phyloP scores from a whole-genome alignment of 1,140 invertebrate species.

The Drosophila tsacasi region DNA sequence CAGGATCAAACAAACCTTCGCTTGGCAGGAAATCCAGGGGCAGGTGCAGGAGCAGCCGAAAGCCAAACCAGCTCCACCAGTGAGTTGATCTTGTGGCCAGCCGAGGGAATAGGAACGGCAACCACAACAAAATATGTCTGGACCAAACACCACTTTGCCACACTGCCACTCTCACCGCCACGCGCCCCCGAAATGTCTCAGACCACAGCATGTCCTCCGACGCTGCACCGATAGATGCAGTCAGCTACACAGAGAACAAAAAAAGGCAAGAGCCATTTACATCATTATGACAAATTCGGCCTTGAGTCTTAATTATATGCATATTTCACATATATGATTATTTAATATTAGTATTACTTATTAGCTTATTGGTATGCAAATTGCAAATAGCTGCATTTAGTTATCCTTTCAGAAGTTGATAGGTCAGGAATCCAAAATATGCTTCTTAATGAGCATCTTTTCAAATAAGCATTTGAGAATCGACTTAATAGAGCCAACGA shows the following conservation, averaged over 20 bases:
- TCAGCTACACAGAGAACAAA: constrained; percentile 10
- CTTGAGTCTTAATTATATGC: no score
- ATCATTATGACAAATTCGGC: not conserved
- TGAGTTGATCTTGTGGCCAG: constrained; percentile 62
- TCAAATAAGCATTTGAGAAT: no score
- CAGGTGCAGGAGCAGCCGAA: constrained; percentile 40
- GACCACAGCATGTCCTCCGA: constrained; percentile 63
- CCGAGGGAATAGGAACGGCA: constrained; percentile 44
- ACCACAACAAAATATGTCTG: constrained; percentile 80
- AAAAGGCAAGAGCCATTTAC: not conserved
- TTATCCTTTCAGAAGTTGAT: not conserved
- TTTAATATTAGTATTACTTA: no score
- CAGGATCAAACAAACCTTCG: constrained; percentile 53
- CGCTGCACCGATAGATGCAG: constrained; percentile 15
- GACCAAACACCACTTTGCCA: constrained; percentile 59
- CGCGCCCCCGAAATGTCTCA: constrained; percentile 64
- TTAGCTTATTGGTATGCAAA: no score
- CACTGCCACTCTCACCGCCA: constrained; percentile 35
- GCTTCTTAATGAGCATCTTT: not conserved
- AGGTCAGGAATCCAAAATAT: not conserved
- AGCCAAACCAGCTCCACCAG: constrained; percentile 48
- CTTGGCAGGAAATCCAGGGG: not conserved
- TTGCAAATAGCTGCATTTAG: no score
- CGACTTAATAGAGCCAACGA: not conserved
- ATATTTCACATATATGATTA: no score